Percentiles rank a stretch among this genome's conserved stretches.
Conservation (phyloP, 2,113 vertebrate species). For the Glaucomys volans region DNA sequence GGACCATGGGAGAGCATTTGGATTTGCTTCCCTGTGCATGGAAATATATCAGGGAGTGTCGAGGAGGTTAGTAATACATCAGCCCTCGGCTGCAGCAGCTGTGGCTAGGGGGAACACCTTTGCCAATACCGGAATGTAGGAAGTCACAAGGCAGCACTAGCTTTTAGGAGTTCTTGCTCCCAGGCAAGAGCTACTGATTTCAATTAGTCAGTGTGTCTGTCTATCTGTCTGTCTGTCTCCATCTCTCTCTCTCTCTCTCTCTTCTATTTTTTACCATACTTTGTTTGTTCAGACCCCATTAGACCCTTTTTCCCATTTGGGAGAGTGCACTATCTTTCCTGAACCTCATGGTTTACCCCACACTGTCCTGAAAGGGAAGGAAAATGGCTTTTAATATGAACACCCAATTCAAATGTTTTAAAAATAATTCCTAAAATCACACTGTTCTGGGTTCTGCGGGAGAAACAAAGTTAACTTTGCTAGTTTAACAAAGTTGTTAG, state of each 20-base stretch:
- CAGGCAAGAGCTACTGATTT: not conserved
- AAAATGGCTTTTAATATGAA: constrained; percentile 31
- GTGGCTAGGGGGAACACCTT: not conserved
- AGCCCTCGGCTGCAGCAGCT: not conserved
- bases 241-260: not conserved
- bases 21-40: not conserved
- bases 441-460: not conserved
- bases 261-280: not conserved
- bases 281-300: not conserved
- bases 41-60: not conserved
- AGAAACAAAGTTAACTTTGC: constrained; percentile 11
- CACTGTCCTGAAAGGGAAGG: not conserved
- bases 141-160: not conserved
- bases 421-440: constrained; percentile 15
- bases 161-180: not conserved
- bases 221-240: too few species aligned
- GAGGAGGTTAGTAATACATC: not conserved
- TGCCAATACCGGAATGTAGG: not conserved
- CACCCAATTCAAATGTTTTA: not conserved
- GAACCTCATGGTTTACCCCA: not conserved
- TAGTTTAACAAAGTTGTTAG: not conserved
- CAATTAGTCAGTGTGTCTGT: not conserved
- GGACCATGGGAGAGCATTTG: not conserved
- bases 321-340: not conserved
- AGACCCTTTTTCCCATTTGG: not conserved